Evolutionary conservation across 2,888 invertebrate species (phyloP), one percentile per base, ranked within the genome.

Genomic region (Cheilosia scutellata): DNA sequence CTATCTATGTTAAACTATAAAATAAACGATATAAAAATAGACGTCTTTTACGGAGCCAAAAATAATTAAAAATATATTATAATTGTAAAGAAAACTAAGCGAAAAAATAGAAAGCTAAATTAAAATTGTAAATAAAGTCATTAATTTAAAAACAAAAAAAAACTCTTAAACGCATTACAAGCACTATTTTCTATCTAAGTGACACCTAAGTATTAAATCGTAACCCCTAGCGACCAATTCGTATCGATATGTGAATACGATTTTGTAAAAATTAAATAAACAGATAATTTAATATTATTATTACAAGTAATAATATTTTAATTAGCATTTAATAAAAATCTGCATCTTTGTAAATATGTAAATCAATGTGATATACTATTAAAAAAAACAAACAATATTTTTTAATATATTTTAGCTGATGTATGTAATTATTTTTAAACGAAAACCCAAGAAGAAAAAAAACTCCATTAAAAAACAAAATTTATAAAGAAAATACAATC

Each of bases 321-420:
- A 86, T 86, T 86, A 76, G 49, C 42, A 60, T 72, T 72, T 55
- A 51, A 65, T 4, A 42, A 44, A 42, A 55, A 40, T 42, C 63
- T 20, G 6, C 49, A 57, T 76, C 7, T 27, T 29, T 82, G 80
- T 86, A 80, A 49, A 80, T 80, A 80, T 86, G 86, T 86, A 86
- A 86, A 86, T 86, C 86, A 77, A 72, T 86, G 86, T 86, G 86
- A 86, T 86, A 86, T 82, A 86, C 80, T 77, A 86, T 86, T 86
- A 82, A 86, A 83, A 66, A 76, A 77, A 51, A 80, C 60, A 20
- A 11, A 37, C 37, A 37, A 37, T 37, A 37, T 60, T 83, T 66
- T 79, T 70, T 79, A 79, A 79, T 84, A 84, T 84, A 84, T 79
- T 79, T 79, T 79, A 84, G 75, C 75, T 53, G 75, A 79, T 76